Base-by-base conservation (phyloP, 1,140 invertebrate genomes). In the Pachyrhynchus sulphureomaculatus region DNA sequence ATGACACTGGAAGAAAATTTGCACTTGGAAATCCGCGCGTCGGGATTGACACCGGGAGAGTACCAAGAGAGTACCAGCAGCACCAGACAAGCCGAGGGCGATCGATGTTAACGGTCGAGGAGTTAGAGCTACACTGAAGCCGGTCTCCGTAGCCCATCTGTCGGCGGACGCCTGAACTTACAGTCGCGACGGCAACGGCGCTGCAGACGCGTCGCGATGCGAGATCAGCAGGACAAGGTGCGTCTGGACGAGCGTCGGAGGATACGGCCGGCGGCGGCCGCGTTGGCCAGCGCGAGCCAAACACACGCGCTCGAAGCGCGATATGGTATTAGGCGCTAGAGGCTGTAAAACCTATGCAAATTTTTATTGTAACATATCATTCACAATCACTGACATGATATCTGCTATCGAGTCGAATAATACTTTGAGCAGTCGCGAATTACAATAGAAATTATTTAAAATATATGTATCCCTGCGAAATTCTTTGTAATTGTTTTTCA, bases 101-200 rank as follows among this genome's bases (percentile, higher is more conserved):
- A 60, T 60, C 59, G 63, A 56, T 72, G 70, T 65, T 67, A 51
- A 65, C 72, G 51, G 64, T 60, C 58, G 59, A 54, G 63, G 64
- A 65, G 72, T 66, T 67, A 63, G 69, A 74, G 67, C 71, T 69
- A 65, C 63, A 74, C 72, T 74, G 72, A 74, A 54, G 57, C 58
- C 54, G 62, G 55, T 60, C 62, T 60, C 44, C 61, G 32, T 23
- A 39, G 65, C 23, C 67, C 67, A 70, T 68, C 69, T 69, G 68
- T 62, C 64, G 71, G 69, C 58, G 63, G 65, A 69, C 68, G 66
- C 65, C 48, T 29, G 57, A 71, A 71, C 62, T 49, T 61, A 21
- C 52, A 45, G 34, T 10, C 32, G 24, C 63, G 63, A 39, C 53
- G 58, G 32, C 51, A 58, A 10, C 37, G 42, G 32, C 51, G 60